Percentiles rank a stretch among this genome's conserved stretches.
Evolutionary conservation across 2,797 vertebrate species (phyloP).

Genomic region (Pelochelys cantorii): DNA sequence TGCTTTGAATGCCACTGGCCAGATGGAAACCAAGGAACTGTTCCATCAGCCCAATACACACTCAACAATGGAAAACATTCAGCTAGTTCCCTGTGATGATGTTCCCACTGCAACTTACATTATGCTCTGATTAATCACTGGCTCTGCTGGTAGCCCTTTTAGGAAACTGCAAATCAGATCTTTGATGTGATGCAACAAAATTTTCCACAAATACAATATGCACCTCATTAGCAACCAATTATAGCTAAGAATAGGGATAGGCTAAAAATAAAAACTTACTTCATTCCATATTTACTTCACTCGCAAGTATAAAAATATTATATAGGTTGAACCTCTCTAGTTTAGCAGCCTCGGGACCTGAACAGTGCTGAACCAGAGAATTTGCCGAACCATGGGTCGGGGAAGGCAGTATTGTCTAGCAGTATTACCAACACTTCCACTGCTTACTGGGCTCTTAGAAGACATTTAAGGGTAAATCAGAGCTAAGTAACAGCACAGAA

Average conservation of each 20-base stretch:
- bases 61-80: conserved; percentile 33
- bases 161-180: conserved; percentile 47
- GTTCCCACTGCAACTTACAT: conserved; percentile 29
- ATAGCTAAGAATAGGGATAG: not conserved
- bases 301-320: not conserved
- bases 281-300: not conserved
- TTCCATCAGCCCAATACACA: conserved; percentile 19
- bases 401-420: too few relatives aligned
- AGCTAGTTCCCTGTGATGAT: not conserved
- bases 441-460: too few relatives aligned
- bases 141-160: not conserved
- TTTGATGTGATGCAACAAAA: not conserved
- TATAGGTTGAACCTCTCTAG: too few relatives aligned
- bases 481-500: too few relatives aligned
- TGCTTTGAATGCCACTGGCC: conserved; percentile 11
- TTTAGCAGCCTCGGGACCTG: too few relatives aligned
- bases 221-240: not conserved
- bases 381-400: too few relatives aligned
- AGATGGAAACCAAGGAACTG: conserved; percentile 19
- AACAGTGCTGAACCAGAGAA: too few relatives aligned
- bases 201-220: conserved; percentile 34
- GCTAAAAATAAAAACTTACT: conserved; percentile 2
- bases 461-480: too few relatives aligned
- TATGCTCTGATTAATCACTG: conserved; percentile 17
- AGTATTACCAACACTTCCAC: too few relatives aligned